These are phyloP conservation scores for Cheilosia urbana DNA, from an alignment of 2,888 invertebrate species.

Conservation along the genomic window DNA sequence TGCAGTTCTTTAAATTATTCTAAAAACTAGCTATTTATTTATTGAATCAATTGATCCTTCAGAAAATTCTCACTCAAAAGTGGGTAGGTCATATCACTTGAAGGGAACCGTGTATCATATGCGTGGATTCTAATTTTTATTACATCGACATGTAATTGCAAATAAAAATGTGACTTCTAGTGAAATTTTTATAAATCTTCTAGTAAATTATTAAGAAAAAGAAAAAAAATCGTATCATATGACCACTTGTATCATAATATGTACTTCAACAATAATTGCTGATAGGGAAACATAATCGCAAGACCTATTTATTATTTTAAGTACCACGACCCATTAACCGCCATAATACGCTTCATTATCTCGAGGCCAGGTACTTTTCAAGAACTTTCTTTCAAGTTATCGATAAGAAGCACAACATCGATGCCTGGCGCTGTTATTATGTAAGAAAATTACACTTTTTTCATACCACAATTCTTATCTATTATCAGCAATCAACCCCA, in stretches of 20 bases:
- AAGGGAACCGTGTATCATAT: no score
- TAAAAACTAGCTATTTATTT: no score
- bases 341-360: conserved; percentile 35
- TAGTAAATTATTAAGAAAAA: no score
- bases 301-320: conserved; percentile 25
- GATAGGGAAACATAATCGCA: conserved; percentile 17
- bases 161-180: no score
- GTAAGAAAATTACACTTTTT: background rate
- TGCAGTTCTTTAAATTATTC: no score
- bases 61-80: no score
- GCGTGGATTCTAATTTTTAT: no score
- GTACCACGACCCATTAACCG: conserved; percentile 15
- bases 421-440: background rate
- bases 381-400: conserved; percentile 4
- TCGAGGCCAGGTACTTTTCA: conserved; percentile 34
- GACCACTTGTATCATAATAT: background rate
- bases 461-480: background rate
- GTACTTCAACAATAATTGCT: background rate
- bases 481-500: background rate
- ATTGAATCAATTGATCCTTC: no score
- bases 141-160: no score
- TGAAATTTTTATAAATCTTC: no score
- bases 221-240: background rate
- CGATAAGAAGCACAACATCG: conserved; percentile 47
- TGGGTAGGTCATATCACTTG: no score